Evolutionary conservation across 2,113 vertebrate species (phyloP).

Genomic region (Sylvicapra grimmia): DNA sequence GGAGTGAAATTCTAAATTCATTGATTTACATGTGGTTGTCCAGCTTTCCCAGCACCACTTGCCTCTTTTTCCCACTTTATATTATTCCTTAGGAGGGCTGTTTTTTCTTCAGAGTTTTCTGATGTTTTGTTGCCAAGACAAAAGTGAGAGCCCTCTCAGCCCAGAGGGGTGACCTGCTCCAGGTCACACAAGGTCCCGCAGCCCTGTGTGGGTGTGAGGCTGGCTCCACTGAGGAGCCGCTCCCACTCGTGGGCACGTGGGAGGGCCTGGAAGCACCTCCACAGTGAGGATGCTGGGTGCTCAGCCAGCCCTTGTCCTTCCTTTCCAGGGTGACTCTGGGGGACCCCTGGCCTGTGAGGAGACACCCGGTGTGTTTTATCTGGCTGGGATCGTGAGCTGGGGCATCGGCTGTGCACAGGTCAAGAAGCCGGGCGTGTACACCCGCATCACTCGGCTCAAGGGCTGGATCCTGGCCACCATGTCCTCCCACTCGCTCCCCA

Average conservation of each 20-base stretch:
- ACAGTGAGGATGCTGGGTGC: fast-evolving
- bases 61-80: not conserved
- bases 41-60: not conserved
- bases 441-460: slow-evolving; percentile 84
- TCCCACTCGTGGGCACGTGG: fast-evolving
- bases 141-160: not conserved
- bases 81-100: not conserved
- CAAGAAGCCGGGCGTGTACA: slow-evolving; percentile 89
- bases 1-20: not conserved
- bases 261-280: not conserved
- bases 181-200: not conserved
- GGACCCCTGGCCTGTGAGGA: slow-evolving; percentile 94
- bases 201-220: not conserved
- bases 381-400: slow-evolving; percentile 97
- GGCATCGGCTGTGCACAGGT: slow-evolving; percentile 91
- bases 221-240: fast-evolving
- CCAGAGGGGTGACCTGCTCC: not conserved
- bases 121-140: not conserved
- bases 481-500: not conserved
- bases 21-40: not conserved
- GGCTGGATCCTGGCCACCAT: slow-evolving; percentile 87
- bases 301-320: not conserved
- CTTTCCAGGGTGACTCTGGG: slow-evolving; percentile 92
- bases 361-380: slow-evolving; percentile 87
- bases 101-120: not conserved